Evolutionary conservation across 2,797 vertebrate species (phyloP).

Genomic region (Coregonus ussuriensis): DNA sequence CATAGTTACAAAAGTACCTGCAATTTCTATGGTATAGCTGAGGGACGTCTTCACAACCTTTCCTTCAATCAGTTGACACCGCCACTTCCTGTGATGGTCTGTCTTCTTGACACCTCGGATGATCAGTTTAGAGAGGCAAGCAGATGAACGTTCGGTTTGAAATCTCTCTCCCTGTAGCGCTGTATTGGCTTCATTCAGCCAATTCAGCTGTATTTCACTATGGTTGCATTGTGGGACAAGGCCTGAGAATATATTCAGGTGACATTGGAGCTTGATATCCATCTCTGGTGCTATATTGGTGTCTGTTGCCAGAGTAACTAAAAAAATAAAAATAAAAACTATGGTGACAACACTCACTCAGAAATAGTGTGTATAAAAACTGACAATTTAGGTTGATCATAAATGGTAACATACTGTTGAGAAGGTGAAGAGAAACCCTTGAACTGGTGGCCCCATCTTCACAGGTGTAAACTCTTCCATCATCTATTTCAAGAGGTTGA

Average conservation of each 20-base stretch:
- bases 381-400: neutral
- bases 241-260: slow-evolving; percentile 37
- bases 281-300: accelerated
- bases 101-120: slow-evolving; percentile 42
- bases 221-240: neutral
- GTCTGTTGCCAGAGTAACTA: slow-evolving; percentile 36
- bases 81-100: slow-evolving; percentile 65
- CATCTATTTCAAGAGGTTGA: neutral
- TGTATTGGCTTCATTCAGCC: slow-evolving; percentile 46
- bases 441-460: slow-evolving; percentile 22
- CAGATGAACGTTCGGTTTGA: accelerated
- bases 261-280: slow-evolving; percentile 53
- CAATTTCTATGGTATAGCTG: slow-evolving; percentile 38
- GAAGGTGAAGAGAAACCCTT: slow-evolving; percentile 43
- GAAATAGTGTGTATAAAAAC: neutral
- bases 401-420: slow-evolving; percentile 41
- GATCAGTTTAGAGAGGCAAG: slow-evolving; percentile 54
- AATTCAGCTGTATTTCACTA: slow-evolving; percentile 40
- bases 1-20: slow-evolving; percentile 44
- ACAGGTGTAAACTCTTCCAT: slow-evolving; percentile 55
- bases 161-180: slow-evolving; percentile 51
- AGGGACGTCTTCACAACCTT: slow-evolving; percentile 30
- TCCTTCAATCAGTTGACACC: slow-evolving; percentile 49
- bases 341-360: neutral
- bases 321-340: slow-evolving; percentile 6